Base-by-base conservation (phyloP, 2,888 invertebrate genomes). In the Sycophila texana region DNA sequence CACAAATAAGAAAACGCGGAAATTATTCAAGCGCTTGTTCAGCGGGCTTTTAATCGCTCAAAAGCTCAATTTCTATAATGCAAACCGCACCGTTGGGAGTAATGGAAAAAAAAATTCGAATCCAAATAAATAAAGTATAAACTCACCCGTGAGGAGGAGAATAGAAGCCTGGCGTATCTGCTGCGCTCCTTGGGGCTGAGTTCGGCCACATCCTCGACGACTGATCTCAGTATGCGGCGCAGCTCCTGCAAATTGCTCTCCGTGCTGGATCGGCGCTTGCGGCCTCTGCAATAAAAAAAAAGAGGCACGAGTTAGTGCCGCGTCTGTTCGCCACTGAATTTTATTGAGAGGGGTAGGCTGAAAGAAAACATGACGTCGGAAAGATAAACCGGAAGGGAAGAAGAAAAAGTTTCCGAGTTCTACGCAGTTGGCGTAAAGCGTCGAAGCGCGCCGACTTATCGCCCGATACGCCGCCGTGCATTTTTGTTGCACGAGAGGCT, bases 221-320 rank as follows among this genome's bases (percentile, higher is more conserved):
- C 30, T 47, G 65, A 58, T 66, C 74, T 74, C 49, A 81, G 53
- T 53, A 81, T 71, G 30, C 80, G 81, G 0, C 60, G 75, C 14
- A 81, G 68, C 61, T 78, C 67, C 16, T 75, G 66, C 39, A 67
- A 53, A 47, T 73, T 72, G 47, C 61, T 60, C 65, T 75, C 78
- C 16, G 72, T 75, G 51, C 68, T 79, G 7, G 82, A 82, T 55
- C 82, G 66, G 1, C 81, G 77, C 39, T 55, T 82, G 60, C 82
- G 81, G 16, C 82, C 81, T 58, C 82, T 82, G 81, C 18, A 55
- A 49, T 18, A 13, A 39, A 39, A 30, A 12, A 57, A 47, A 49
- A 2, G 49, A 20, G 66, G 51, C 49, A 26, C 70, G 39, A 57
- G 57, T 70, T 14, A 70, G 18, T 55, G 10, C 26, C 16, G 53